A percentile compares a stretch with the other conserved stretches of the same genome.
Evolutionary conservation across 2,888 invertebrate species (phyloP).

Genomic region (Koerneria pararmatus): DNA sequence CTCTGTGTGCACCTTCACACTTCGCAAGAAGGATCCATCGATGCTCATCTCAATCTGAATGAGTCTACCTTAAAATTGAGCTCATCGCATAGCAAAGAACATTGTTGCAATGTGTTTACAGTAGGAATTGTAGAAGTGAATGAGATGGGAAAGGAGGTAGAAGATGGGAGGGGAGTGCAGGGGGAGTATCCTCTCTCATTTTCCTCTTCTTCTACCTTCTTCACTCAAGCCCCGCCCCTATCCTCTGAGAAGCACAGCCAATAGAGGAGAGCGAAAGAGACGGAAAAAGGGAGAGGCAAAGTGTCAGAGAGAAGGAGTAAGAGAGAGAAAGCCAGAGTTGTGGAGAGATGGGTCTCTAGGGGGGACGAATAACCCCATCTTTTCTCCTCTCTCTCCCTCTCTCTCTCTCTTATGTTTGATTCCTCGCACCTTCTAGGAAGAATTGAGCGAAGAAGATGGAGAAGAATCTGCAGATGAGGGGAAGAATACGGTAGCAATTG

Average conservation of each 20-base stretch:
- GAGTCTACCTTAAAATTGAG: background rate
- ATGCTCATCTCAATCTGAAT: conserved; percentile 54
- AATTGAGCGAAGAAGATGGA: conserved; percentile 4
- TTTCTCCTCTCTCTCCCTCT: conserved; percentile 15
- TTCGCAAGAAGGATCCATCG: conserved; percentile 47
- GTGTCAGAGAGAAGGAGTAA: too few species aligned
- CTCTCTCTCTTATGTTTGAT: too few species aligned
- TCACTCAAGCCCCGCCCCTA: too few species aligned
- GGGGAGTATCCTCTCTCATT: background rate
- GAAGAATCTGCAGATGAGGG: background rate
- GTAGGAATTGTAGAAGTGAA: background rate
- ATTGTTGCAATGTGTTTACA: background rate
- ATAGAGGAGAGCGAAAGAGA: too few species aligned
- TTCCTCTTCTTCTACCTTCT: conserved; percentile 7
- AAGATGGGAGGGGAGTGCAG: background rate
- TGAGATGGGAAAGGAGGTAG: background rate
- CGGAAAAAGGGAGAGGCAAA: too few species aligned
- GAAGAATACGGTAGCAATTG: conserved; percentile 15
- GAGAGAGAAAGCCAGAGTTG: too few species aligned
- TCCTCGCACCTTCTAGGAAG: too few species aligned
- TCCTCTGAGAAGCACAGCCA: too few species aligned
- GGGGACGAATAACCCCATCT: too few species aligned
- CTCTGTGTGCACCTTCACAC: conserved; percentile 42
- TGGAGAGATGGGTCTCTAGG: too few species aligned
- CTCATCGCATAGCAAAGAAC: background rate